These are phyloP conservation scores for Rhinopomastus cyanomelas DNA, from an alignment of 2,113 vertebrate genomes.

Conservation along the genomic window DNA sequence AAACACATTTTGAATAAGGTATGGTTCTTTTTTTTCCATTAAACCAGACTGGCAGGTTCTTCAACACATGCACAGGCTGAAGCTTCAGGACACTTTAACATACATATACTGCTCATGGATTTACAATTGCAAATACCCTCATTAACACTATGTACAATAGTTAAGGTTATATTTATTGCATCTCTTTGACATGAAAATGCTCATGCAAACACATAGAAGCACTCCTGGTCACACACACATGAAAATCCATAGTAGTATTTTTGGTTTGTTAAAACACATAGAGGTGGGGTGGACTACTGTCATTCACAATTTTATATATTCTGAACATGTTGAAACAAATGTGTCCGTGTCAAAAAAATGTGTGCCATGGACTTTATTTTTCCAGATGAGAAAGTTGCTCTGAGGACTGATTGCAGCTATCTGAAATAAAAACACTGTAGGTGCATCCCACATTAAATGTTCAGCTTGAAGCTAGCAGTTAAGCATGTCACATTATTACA, in stretches of 20 bases:
- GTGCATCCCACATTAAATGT: slow-evolving; percentile 18
- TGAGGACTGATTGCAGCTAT: slow-evolving; percentile 13
- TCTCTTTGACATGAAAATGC: not conserved
- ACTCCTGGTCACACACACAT: not conserved
- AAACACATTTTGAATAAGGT: not conserved
- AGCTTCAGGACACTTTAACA: not conserved
- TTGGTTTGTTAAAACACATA: not conserved
- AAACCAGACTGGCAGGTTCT: not conserved
- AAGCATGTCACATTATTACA: slow-evolving; percentile 61
- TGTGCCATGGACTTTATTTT: not conserved
- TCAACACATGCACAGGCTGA: not conserved
- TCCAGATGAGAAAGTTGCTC: slow-evolving; percentile 7
- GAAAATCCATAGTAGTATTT: not conserved
- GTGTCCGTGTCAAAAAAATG: not conserved
- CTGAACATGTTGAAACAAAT: not conserved
- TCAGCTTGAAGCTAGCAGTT: slow-evolving; percentile 66
- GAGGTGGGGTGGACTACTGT: not conserved
- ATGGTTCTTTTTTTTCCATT: not conserved
- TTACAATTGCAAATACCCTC: slow-evolving; percentile 14
- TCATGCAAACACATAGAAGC: not conserved
- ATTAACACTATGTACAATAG: not conserved
- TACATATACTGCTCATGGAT: not conserved
- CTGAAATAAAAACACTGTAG: slow-evolving; percentile 21
- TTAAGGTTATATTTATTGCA: not conserved
- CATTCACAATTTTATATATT: not conserved